Evolutionary conservation across 2,797 vertebrate species (phyloP).

Genomic region (Cryptoprocta ferox): DNA sequence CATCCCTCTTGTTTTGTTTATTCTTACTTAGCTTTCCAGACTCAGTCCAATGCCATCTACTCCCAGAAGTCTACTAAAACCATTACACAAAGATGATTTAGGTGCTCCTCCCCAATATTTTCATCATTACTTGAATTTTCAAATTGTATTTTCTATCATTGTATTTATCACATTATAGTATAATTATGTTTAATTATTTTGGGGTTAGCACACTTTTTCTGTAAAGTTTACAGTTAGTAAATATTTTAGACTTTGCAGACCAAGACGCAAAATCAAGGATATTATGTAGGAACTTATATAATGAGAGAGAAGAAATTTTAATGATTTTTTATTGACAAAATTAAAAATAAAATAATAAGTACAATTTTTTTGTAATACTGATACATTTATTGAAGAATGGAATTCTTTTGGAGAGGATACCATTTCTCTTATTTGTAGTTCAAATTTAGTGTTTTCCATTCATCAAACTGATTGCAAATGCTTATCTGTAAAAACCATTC

Average conservation of each 20-base stretch:
- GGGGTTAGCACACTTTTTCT: not conserved
- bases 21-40: not conserved
- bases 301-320: slow-evolving; percentile 9
- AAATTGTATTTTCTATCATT: slow-evolving; percentile 13
- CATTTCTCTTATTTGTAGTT: slow-evolving; percentile 14
- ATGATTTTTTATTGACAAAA: not conserved
- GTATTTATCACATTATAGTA: not conserved
- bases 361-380: not conserved
- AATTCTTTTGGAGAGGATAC: not conserved
- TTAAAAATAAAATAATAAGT: slow-evolving; percentile 1
- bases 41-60: not conserved
- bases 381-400: not conserved
- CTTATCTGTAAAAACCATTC: slow-evolving; percentile 28
- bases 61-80: not conserved
- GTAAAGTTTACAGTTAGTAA: not conserved
- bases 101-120: not conserved
- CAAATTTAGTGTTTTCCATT: not conserved
- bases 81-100: not conserved
- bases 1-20: not conserved
- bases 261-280: not conserved
- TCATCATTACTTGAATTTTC: not conserved
- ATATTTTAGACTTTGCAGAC: slow-evolving; percentile 2
- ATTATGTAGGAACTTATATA: not conserved
- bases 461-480: not conserved
- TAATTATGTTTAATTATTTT: slow-evolving; percentile 19